These are phyloP conservation scores for Olivierus martensii DNA, from an alignment of 1,140 invertebrate genomes.

Conservation along the genomic window DNA sequence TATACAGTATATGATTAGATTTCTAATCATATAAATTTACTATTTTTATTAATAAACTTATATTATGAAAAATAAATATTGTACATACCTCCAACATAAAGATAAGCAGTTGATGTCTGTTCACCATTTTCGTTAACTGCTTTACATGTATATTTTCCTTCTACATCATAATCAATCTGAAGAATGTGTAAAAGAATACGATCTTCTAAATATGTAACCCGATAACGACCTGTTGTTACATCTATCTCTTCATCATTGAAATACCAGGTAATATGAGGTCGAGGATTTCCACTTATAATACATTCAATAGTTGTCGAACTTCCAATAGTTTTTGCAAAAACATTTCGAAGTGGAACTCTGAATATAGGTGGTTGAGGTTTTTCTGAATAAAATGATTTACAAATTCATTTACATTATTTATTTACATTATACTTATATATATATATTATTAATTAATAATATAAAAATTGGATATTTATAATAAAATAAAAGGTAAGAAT, in stretches of 20 bases:
- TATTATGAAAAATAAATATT: background rate
- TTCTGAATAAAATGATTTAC: too few relatives aligned
- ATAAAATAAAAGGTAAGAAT: too few relatives aligned
- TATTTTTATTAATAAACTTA: background rate
- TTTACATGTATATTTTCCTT: slow-evolving; percentile 72
- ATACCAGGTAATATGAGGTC: slow-evolving; percentile 82
- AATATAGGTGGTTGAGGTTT: slow-evolving; percentile 63
- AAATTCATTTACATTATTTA: too few relatives aligned
- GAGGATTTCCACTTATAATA: slow-evolving; percentile 63
- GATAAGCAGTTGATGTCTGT: slow-evolving; percentile 38
- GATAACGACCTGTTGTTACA: slow-evolving; percentile 46
- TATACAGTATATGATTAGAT: too few relatives aligned
- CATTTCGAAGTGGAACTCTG: slow-evolving; percentile 59
- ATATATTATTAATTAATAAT: too few relatives aligned
- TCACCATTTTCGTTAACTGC: slow-evolving; percentile 35
- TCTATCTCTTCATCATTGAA: slow-evolving; percentile 64
- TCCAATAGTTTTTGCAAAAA: slow-evolving; percentile 49
- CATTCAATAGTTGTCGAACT: slow-evolving; percentile 60
- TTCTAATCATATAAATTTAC: too few relatives aligned
- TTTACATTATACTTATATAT: too few relatives aligned
- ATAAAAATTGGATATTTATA: too few relatives aligned
- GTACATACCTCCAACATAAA: slow-evolving; percentile 40
- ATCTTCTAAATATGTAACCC: slow-evolving; percentile 56
- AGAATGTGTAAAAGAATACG: slow-evolving; percentile 55
- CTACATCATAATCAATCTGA: slow-evolving; percentile 49